Evolutionary conservation across 2,888 invertebrate species (phyloP), one percentile per base, ranked within the genome.

Genomic region (Helleia helle): DNA sequence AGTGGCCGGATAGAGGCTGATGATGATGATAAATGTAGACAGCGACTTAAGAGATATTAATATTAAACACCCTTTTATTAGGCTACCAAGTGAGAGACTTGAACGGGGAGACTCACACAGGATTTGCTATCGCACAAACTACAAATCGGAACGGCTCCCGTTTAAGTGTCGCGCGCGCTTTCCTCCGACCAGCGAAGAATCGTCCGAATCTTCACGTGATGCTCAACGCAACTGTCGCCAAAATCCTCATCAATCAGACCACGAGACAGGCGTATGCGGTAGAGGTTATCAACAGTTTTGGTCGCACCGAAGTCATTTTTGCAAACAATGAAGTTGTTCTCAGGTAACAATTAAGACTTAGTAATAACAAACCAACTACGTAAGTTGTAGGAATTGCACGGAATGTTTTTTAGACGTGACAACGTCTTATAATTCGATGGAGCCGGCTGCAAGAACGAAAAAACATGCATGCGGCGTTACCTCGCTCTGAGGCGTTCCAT

Each of bases 101-200:
- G 12, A 96, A 96, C 71, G 95, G 95, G 0, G 87, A 86, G 15
- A 87, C 87, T 15, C 91, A 94, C 62, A 91, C 93, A 0, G 95
- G 96, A 1, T 95, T 96, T 67, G 86, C 90, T 44, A 95, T 96
- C 48, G 95, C 95, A 0, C 96, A 96, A 70, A 95, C 94, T 15
- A 96, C 94, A 0, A 91, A 92, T 54, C 88, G 91, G 53, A 93
- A 95, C 62, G 96, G 95, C 0, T 94, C 95, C 0, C 88, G 96
- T 0, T 87, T 94, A 42, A 94, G 93, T 51, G 90, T 91, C 0
- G 91, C 95, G 0, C 88, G 93, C 42, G 93, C 96, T 0, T 96
- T 93, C 75, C 80, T 96, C 5, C 86, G 95, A 0, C 95, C 95
- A 0, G 93, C 92, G 14, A 88, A 89, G 51, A 73, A 88, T 52